Conservation (phyloP, 2,113 vertebrate genomes). For the human (Homo sapiens) region GRCh38 chr7:48743001-48743500, state of each 20-base stretch:
- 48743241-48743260: accelerated
- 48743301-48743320: not conserved
- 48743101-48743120: not conserved
- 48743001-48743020: accelerated
- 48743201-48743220: accelerated
- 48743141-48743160: not conserved
- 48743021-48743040: not conserved
- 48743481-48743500: not conserved
- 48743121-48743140: not conserved
- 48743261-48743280: not conserved
- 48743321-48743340: not conserved
- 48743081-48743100: not conserved
- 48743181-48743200: not conserved
- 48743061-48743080: not conserved
- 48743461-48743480: too few species aligned
- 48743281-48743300: not conserved
- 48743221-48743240: accelerated
- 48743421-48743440: not conserved
- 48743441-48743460: not conserved
- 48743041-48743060: not conserved
- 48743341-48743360: not conserved
- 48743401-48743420: not conserved
- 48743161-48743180: not conserved
- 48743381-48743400: not conserved
- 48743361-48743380: not conserved